Percentiles rank a stretch among this genome's conserved stretches.
These are phyloP conservation scores for Eledone cirrhosa DNA, from an alignment of 2,888 invertebrate genomes.

Conservation along the genomic window DNA sequence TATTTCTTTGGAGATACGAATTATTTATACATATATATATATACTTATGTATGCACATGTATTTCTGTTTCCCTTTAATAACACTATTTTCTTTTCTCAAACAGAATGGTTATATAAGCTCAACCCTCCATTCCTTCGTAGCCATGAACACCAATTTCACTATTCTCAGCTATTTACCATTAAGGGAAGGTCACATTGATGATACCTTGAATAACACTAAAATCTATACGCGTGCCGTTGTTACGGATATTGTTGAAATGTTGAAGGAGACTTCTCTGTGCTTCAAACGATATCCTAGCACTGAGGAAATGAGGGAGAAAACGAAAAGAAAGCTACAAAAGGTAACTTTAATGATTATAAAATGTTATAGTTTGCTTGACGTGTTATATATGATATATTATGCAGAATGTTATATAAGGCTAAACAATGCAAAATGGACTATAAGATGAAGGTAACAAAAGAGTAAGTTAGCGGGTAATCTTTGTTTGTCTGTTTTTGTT, in stretches of 20 bases:
- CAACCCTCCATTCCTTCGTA: constrained; percentile 13
- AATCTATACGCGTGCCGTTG: constrained; percentile 35
- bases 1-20: too few species aligned
- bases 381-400: too few species aligned
- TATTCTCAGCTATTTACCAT: constrained; percentile 46
- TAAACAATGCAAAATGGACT: too few species aligned
- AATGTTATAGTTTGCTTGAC: too few species aligned
- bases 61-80: too few species aligned
- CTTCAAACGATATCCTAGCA: constrained; percentile 31
- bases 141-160: constrained; percentile 56
- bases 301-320: constrained; percentile 33
- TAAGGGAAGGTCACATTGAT: constrained; percentile 31
- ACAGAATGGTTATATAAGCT: constrained; percentile 8
- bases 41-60: too few species aligned
- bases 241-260: constrained; percentile 37
- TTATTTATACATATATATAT: too few species aligned
- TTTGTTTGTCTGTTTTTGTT: not conserved
- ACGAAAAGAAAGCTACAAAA: constrained; percentile 21
- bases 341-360: constrained; percentile 11
- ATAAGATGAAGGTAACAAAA: too few species aligned
- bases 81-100: too few species aligned
- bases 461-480: too few species aligned
- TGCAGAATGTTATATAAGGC: too few species aligned
- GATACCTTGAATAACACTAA: constrained; percentile 3
- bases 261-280: constrained; percentile 31